phyloP scores from a whole-genome alignment of 2,888 invertebrate genomes.

The Aporophyla nigra region DNA sequence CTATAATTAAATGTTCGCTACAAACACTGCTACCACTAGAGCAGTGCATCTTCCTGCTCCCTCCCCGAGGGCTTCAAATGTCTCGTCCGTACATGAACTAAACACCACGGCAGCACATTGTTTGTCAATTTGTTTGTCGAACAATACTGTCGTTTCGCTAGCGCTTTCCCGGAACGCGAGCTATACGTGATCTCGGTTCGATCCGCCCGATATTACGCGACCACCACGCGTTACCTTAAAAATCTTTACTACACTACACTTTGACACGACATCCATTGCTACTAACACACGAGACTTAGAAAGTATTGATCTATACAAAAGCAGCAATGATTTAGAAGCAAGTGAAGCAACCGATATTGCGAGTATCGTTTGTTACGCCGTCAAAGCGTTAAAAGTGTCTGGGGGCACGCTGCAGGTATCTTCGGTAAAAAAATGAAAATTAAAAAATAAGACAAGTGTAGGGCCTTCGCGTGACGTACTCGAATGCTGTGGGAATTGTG shows the following conservation, averaged over 20 bases:
- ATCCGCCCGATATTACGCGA: constrained; percentile 71
- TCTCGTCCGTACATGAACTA: constrained; percentile 39
- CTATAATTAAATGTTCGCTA: not conserved
- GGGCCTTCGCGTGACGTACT: constrained; percentile 68
- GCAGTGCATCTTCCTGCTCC: not conserved
- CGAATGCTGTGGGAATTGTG: constrained; percentile 62
- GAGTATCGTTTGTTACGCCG: constrained; percentile 54
- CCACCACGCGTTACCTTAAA: constrained; percentile 54
- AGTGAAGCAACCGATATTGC: constrained; percentile 18
- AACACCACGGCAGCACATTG: constrained; percentile 45
- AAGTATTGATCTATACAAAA: not conserved
- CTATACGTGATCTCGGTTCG: constrained; percentile 76
- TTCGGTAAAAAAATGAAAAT: constrained; percentile 67
- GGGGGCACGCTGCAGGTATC: constrained; percentile 75
- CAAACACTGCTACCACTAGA: not conserved
- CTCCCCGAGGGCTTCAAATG: not conserved
- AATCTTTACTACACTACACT: constrained; percentile 40
- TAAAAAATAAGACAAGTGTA: constrained; percentile 73
- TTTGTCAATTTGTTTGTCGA: constrained; percentile 68
- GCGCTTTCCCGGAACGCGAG: constrained; percentile 75
- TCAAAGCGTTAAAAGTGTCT: constrained; percentile 66
- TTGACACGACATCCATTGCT: constrained; percentile 31
- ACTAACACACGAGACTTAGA: not conserved
- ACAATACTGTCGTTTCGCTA: constrained; percentile 71
- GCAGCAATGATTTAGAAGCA: constrained; percentile 32